Conservation (phyloP, 2,113 vertebrate genomes). For the Neogobius melanostomus region DNA sequence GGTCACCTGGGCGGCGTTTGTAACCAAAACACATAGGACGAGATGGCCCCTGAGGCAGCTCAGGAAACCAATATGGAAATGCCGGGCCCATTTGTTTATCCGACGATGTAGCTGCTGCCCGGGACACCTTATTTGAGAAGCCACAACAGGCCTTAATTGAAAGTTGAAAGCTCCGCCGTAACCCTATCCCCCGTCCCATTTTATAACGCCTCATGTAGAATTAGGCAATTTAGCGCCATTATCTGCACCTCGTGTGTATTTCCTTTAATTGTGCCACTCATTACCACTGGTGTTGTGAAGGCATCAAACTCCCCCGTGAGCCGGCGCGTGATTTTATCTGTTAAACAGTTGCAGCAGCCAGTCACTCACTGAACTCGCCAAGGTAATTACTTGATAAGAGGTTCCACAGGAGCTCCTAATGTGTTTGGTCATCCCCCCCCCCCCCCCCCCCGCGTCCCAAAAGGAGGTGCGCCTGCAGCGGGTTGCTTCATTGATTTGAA, state of each 20-base stretch:
- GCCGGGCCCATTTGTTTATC: slow-evolving; percentile 53
- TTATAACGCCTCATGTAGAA: not conserved
- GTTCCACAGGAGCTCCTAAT: slow-evolving; percentile 36
- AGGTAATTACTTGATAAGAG: slow-evolving; percentile 53
- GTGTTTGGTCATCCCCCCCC: slow-evolving; percentile 16
- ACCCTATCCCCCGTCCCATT: not conserved
- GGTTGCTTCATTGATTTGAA: not conserved
- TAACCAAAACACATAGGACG: slow-evolving; percentile 46
- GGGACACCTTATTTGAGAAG: slow-evolving; percentile 30
- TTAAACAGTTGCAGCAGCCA: slow-evolving; percentile 25
- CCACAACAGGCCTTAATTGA: slow-evolving; percentile 33
- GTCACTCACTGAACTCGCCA: slow-evolving; percentile 30
- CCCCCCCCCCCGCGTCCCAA: not conserved
- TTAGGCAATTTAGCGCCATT: not conserved
- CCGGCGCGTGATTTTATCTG: slow-evolving; percentile 36
- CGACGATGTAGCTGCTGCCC: slow-evolving; percentile 42
- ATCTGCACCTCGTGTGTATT: not conserved
- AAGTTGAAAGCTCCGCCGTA: not conserved
- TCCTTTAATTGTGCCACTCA: not conserved
- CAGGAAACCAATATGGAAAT: slow-evolving; percentile 72
- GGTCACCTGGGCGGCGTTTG: slow-evolving; percentile 47
- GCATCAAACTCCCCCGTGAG: slow-evolving; percentile 4
- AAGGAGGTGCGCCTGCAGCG: not conserved
- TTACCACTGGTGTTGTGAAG: slow-evolving; percentile 1
- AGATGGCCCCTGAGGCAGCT: slow-evolving; percentile 34